Percentiles rank a stretch among this genome's conserved stretches.
These are phyloP conservation scores for Syrista parreyssii DNA, from an alignment of 2,888 invertebrate species.

Conservation along the genomic window DNA sequence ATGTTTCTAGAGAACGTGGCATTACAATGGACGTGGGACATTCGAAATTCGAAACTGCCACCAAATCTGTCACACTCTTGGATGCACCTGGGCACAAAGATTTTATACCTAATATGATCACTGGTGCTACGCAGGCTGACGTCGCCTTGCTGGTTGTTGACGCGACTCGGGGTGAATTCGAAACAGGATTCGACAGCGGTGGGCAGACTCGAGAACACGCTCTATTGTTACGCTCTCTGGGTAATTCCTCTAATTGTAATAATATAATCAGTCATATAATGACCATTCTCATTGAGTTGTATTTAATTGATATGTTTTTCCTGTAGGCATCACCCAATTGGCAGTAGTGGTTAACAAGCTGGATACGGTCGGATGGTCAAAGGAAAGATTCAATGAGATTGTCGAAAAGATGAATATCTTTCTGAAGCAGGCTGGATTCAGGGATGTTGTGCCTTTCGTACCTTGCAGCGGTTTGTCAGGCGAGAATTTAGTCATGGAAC, in stretches of 20 bases:
- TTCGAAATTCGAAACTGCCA: slow-evolving; percentile 89
- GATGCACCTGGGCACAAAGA: slow-evolving; percentile 99
- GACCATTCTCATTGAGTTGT: too few relatives aligned
- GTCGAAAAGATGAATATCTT: slow-evolving; percentile 82
- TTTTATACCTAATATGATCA: slow-evolving; percentile 99
- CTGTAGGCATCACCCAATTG: slow-evolving; percentile 90
- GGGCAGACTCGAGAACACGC: slow-evolving; percentile 99
- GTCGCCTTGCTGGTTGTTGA: slow-evolving; percentile 97
- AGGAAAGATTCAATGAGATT: slow-evolving; percentile 92
- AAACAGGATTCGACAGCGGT: slow-evolving; percentile 97
- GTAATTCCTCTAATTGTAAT: slow-evolving; percentile 54
- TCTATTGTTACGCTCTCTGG: slow-evolving; percentile 84
- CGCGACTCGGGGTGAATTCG: slow-evolving; percentile 96
- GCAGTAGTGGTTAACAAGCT: slow-evolving; percentile 97
- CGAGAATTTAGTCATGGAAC: slow-evolving; percentile 83
- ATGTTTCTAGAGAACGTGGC: slow-evolving; percentile 78
- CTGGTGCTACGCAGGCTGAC: slow-evolving; percentile 98
- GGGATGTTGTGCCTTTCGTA: slow-evolving; percentile 89
- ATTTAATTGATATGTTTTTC: slow-evolving; percentile 41
- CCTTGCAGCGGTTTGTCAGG: slow-evolving; percentile 98
- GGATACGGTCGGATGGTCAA: slow-evolving; percentile 94
- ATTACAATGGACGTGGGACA: slow-evolving; percentile 99
- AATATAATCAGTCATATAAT: background rate
- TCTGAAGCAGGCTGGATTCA: slow-evolving; percentile 91
- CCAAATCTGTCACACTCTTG: slow-evolving; percentile 83